Evolutionary conservation across 2,888 invertebrate genomes (phyloP), one percentile per base, ranked within the genome.

Genomic region (Eueremaeus valkanovi): DNA sequence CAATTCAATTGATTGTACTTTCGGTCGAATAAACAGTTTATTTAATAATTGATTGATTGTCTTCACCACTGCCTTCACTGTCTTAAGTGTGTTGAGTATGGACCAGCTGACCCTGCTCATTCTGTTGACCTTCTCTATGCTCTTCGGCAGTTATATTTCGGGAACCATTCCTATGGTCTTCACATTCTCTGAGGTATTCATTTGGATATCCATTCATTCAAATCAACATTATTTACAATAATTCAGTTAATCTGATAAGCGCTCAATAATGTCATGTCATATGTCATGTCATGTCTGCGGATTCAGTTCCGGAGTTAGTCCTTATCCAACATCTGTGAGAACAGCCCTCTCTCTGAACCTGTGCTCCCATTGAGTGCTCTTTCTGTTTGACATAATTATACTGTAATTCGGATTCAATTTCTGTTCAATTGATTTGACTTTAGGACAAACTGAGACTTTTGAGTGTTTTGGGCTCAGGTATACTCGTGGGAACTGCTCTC

Each of bases 401-500:
- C 16, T 27, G 11, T 8, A 36, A 70, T 42, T n/a, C 3, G 16
- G n/a, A 42, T 18, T 72, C 9, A 24, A 40, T 33, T 68, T 13
- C 3, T 21, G 36, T 9, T 29, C 40, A 21, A 36, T 72, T 45
- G 42, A 45, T n/a, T 27, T 36, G 24, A n/a, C 73, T 27, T 73
- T 83, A 98, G 96, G 93, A 93, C 77, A 96, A 95, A 84, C 86
- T 99, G 42, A 92, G 95, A 82, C 88, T 93, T 81, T 90, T 97
- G 45, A 95, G 97, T 36, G 92, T 97, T 18, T 89, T 99, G 78
- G 99, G 99, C 73, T 98, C 99, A 9, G 99, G 99, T 0, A 87
- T 99, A 9, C 87, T 99, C 0, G 96, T 99, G 0, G 99, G 99
- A 1, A 98, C 99, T 36, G 97, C 99, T 0, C 84, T 99, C 42